phyloP scores from a whole-genome alignment of 2,113 vertebrate species.

The Triplophysa rosa region DNA sequence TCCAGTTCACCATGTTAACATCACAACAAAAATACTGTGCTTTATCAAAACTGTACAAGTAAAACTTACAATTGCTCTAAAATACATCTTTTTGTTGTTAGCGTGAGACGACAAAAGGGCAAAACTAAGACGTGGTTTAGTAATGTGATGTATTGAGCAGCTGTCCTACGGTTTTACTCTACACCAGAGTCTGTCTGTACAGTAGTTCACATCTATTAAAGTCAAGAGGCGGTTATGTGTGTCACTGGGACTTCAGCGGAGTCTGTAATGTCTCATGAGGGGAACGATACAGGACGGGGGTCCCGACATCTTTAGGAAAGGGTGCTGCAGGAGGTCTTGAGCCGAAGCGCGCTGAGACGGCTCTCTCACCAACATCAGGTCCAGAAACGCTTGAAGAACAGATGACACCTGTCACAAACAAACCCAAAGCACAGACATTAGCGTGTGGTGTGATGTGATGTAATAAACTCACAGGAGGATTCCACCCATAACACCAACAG shows the following conservation, averaged over 20 bases:
- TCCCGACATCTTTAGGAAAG: constrained; percentile 92
- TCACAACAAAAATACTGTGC: constrained; percentile 95
- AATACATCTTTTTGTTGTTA: constrained; percentile 90
- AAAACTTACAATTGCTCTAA: constrained; percentile 93
- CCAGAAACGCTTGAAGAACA: constrained; percentile 89
- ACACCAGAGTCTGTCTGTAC: too few relatives aligned
- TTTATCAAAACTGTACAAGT: constrained; percentile 98
- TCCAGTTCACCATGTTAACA: constrained; percentile 91
- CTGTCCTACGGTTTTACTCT: not conserved
- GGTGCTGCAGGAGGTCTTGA: constrained; percentile 89
- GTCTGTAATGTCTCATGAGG: constrained; percentile 96
- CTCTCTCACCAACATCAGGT: constrained; percentile 95
- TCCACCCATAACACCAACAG: too few relatives aligned
- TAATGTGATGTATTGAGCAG: constrained; percentile 12
- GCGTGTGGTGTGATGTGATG: too few relatives aligned
- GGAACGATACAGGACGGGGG: constrained; percentile 95
- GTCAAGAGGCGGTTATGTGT: not conserved
- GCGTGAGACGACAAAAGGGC: constrained; percentile 81
- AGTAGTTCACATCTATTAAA: too few relatives aligned
- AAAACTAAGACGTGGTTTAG: constrained; percentile 49
- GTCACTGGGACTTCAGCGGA: constrained; percentile 75
- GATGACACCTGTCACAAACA: constrained; percentile 81
- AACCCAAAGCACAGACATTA: too few relatives aligned
- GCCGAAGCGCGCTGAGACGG: constrained; percentile 93
- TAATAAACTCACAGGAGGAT: too few relatives aligned